Percentiles rank a stretch among this genome's conserved stretches.
phyloP scores from a whole-genome alignment of 2,888 invertebrate species.

The Cremastobaeus sp. region DNA sequence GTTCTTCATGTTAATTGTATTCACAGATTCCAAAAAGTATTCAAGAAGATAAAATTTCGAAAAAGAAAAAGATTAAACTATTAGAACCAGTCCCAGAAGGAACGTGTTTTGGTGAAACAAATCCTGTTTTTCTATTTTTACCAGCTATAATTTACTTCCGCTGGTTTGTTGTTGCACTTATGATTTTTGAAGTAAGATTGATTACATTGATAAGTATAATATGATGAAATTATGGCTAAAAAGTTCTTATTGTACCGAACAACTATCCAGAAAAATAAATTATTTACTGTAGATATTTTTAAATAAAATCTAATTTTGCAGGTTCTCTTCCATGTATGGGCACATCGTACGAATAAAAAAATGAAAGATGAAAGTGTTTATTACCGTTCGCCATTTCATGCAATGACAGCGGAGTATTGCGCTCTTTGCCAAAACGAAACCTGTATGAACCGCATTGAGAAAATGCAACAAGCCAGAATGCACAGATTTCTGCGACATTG shows the following conservation, averaged over 20 bases:
- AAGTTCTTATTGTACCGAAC: neutral
- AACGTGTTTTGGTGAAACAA: slow-evolving; percentile 70
- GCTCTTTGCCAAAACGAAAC: slow-evolving; percentile 83
- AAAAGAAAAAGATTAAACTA: slow-evolving; percentile 63
- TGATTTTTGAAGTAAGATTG: slow-evolving; percentile 78
- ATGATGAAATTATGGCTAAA: neutral
- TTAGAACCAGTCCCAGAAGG: slow-evolving; percentile 68
- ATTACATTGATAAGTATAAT: neutral
- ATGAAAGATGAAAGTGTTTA: slow-evolving; percentile 81
- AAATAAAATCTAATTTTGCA: slow-evolving; percentile 11
- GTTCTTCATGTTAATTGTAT: too few species aligned
- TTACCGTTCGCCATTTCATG: slow-evolving; percentile 85
- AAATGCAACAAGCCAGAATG: slow-evolving; percentile 83
- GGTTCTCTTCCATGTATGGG: slow-evolving; percentile 82
- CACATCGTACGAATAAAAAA: slow-evolving; percentile 84
- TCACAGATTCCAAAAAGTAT: slow-evolving; percentile 71
- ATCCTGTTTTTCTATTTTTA: slow-evolving; percentile 71
- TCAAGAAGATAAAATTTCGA: slow-evolving; percentile 61
- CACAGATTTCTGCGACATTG: slow-evolving; percentile 72
- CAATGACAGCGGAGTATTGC: slow-evolving; percentile 84
- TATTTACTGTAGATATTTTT: neutral
- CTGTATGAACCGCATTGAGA: slow-evolving; percentile 82
- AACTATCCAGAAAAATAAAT: neutral
- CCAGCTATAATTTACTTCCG: slow-evolving; percentile 71
- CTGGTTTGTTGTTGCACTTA: slow-evolving; percentile 79